Base-by-base conservation (phyloP, 2,797 vertebrate species). In the Schizopygopsis malacanthus region DNA sequence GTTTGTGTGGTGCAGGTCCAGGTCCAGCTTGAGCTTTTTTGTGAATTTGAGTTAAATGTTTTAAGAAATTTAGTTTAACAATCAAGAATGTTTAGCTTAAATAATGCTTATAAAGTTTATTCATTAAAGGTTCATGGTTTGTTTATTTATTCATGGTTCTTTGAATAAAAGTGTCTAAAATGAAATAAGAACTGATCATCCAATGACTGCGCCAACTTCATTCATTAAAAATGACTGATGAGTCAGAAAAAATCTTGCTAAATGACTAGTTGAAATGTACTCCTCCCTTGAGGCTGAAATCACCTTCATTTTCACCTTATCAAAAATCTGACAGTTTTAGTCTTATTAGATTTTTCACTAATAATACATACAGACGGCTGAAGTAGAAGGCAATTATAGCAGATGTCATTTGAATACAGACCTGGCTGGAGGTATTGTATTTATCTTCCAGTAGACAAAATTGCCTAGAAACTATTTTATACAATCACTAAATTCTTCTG, bases 341-440 rank as follows among this genome's bases (percentile, higher is more conserved):
- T 61, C 11, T 47, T 61, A 37, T 63, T 45, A 75, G 25, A 83
- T 37, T n/a, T 75, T 16, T 61, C 54, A 82, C 61, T 47, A 82
- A 82, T 43, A 82, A 82, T 47, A 61, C 52, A 83, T 63, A 22
- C n/a, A 18, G 39, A 52, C 0, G 0, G 20, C 18, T 6, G 63
- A 76, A 37, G 11, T 63, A 50, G 41, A 12, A 83, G 41, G 20
- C 20, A 11, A 63, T 75, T 76, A 37, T 47, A 63, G 1, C 8
- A 0, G 39, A 39, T 76, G 41, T 76, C 43, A 25, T 65, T 76
- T 83, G 37, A 54, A 59, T 67, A 56, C n/a, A 78, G 54, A 70
- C 65, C 54, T 72, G 50, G 39, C 39, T 72, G 18, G 50, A 71
- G n/a, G 10, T 67, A 13, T n/a, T 28, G 59, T 54, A 28, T 39